These are phyloP conservation scores for Callionymus lyra DNA, from an alignment of 2,113 vertebrate genomes.

Conservation along the genomic window DNA sequence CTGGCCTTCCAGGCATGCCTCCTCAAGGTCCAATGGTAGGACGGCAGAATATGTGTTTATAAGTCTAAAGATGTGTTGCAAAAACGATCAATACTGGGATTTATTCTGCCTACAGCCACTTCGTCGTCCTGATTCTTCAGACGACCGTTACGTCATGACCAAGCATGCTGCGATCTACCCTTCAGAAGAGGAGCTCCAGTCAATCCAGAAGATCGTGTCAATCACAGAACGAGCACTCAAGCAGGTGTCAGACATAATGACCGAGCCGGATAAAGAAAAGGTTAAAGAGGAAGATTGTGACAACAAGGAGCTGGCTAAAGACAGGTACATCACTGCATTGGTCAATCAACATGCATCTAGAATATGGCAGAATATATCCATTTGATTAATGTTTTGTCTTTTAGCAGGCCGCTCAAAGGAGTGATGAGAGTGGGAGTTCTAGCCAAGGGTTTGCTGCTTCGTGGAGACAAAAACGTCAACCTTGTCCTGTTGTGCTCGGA, in stretches of 20 bases:
- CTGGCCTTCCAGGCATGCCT: conserved; percentile 85
- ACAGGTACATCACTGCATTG: conserved; percentile 62
- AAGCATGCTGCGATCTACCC: conserved; percentile 96
- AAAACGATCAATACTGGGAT: not conserved
- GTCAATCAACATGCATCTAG: too few relatives aligned
- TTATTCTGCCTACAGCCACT: conserved; percentile 68
- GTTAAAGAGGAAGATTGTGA: conserved; percentile 85
- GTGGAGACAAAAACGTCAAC: conserved; percentile 89
- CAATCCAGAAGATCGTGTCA: conserved; percentile 97
- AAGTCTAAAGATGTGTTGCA: not conserved
- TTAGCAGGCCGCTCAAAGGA: conserved; percentile 83
- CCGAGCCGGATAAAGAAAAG: conserved; percentile 76
- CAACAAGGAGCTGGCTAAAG: conserved; percentile 82
- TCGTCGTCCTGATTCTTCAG: conserved; percentile 91
- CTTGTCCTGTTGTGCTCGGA: conserved; percentile 92
- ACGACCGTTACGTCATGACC: conserved; percentile 96
- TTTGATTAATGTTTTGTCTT: not conserved
- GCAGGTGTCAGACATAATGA: conserved; percentile 91
- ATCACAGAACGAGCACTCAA: conserved; percentile 96
- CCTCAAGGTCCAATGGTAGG: conserved; percentile 87
- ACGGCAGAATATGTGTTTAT: not conserved
- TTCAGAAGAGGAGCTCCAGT: conserved; percentile 92
- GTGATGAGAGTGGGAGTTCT: conserved; percentile 94
- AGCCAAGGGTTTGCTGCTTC: conserved; percentile 91
- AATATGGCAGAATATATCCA: too few relatives aligned